These are phyloP conservation scores for Lampris megalopsis DNA, from an alignment of 2,113 vertebrate genomes.

Conservation along the genomic window DNA sequence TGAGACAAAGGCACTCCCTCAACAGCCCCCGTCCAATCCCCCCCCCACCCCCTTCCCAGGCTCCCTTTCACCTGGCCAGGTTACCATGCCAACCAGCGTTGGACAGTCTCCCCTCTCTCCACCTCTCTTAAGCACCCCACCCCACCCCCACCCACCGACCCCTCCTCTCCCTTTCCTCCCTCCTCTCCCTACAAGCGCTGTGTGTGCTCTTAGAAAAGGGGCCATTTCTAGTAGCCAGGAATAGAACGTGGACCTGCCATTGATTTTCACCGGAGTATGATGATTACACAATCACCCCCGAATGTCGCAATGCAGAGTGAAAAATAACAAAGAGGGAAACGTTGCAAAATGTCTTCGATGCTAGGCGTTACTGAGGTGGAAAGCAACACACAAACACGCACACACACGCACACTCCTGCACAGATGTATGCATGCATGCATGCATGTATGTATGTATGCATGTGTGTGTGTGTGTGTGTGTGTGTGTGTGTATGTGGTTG, in stretches of 20 bases:
- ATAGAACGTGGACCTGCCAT: constrained; percentile 80
- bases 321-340: constrained; percentile 27
- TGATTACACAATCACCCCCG: constrained; percentile 67
- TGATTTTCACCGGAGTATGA: constrained; percentile 76
- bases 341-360: constrained; percentile 19
- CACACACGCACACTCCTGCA: no score
- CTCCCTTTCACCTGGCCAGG: constrained; percentile 85
- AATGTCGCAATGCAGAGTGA: constrained; percentile 74
- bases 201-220: constrained; percentile 68
- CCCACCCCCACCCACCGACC: neutral
- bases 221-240: constrained; percentile 78
- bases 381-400: constrained; percentile 26
- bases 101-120: constrained; percentile 68
- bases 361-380: constrained; percentile 23
- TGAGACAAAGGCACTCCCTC: constrained; percentile 67
- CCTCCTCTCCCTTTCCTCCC: constrained; percentile 3
- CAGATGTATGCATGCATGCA: no score
- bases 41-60: constrained; percentile 58
- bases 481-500: no score
- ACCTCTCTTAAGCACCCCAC: neutral
- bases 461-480: no score
- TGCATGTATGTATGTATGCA: no score
- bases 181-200: constrained; percentile 31
- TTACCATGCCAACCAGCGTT: constrained; percentile 85
- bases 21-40: neutral